These are phyloP conservation scores for Siniperca undulata DNA, from an alignment of 2,797 vertebrate species.

Conservation along the genomic window DNA sequence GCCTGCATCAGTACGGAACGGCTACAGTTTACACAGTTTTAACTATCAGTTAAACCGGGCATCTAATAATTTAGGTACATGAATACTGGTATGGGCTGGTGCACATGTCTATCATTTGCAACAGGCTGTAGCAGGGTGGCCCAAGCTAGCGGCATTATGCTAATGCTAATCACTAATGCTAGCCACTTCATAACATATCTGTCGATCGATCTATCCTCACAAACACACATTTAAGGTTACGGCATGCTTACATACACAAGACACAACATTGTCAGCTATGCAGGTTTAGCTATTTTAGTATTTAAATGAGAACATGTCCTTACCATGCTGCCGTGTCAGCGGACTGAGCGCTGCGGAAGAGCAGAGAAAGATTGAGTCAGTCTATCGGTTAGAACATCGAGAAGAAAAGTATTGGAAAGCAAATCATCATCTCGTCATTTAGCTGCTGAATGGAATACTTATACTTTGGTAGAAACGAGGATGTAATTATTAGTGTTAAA, in stretches of 20 bases:
- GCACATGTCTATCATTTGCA: no score
- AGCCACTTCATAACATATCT: fast-evolving
- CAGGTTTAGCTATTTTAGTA: fast-evolving
- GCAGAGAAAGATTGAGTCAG: slow-evolving; percentile 54
- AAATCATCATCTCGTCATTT: not conserved
- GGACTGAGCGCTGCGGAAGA: slow-evolving; percentile 72
- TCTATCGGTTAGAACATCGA: not conserved
- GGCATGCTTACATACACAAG: fast-evolving
- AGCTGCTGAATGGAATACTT: fast-evolving
- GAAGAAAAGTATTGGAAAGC: fast-evolving
- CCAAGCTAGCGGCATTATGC: slow-evolving; percentile 18
- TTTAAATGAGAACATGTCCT: slow-evolving; percentile 29
- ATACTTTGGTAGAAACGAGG: fast-evolving
- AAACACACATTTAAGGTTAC: fast-evolving
- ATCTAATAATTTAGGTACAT: fast-evolving
- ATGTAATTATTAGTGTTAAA: fast-evolving
- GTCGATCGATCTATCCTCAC: fast-evolving
- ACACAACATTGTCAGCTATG: fast-evolving
- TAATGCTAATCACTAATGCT: slow-evolving; percentile 57
- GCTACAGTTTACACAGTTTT: fast-evolving
- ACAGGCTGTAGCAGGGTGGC: not conserved
- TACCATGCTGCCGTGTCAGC: slow-evolving; percentile 82
- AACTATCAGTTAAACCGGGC: fast-evolving
- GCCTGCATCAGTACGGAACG: fast-evolving
- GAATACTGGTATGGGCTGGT: fast-evolving